Evolutionary conservation across 92 coral and sea anemone genomes (phyloP), one percentile per base, ranked within the genome.

Genomic region (Blastomussa wellsi): DNA sequence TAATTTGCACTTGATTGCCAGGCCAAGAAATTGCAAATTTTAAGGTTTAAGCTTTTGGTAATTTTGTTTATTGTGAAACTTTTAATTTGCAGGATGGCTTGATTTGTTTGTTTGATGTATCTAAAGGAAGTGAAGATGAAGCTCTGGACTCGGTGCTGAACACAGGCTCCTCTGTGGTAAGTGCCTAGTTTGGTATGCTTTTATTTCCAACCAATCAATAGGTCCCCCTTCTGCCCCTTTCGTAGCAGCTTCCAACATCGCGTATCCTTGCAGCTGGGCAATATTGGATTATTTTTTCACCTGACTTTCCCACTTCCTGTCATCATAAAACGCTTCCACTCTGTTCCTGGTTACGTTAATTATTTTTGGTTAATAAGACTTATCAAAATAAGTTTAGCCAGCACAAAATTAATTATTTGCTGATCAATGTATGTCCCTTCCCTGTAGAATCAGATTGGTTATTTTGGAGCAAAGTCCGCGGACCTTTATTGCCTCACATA

Each of bases 81-180:
- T 64, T 39, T 39, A 42, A 41, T 1, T 77, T 90, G 17, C 64
- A 94, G 98, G 98, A 94, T 94, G 95, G 98, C 26, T 82, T 94
- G 67, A 86, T 92, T 76, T 94, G 98, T 76, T 76, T 94, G 78
- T 92, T 92, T 83, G 98, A 94, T 74, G 78, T 90, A 8, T 79
- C 93, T 15, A 87, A 85, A 31, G 84, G 88, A 48, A 81, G 82
- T 35, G 98, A 94, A 73, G 98, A 92, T 17, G 93, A 94, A 42
- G 93, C 93, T 35, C 91, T 94, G 32, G 91, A 89, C 42, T 92
- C 92, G 28, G 98, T 94, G 36, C 82, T 94, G n/a, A 94, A 94
- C 52, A 92, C 95, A 0, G 91, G 87, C 10, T 91, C 98, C 28
- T 94, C 98, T 83, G 98, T 94, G 98, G 98, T 94, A 87, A 68